Percentiles rank a stretch among this genome's conserved stretches.
These are phyloP conservation scores for Shinisaurus crocodilurus DNA, from an alignment of 2,113 vertebrate genomes.

Conservation along the genomic window DNA sequence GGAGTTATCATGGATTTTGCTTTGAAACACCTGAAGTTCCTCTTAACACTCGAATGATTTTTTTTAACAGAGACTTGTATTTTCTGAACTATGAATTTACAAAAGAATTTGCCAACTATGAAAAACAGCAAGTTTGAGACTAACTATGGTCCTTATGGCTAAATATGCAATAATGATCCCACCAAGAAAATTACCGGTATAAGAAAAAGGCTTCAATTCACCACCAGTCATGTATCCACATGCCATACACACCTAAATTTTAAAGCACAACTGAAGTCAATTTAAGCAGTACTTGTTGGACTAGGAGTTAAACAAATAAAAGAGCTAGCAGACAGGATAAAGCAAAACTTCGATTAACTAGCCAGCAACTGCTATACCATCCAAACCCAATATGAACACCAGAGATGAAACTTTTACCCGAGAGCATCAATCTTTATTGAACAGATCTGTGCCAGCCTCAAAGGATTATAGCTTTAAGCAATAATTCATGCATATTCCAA, in stretches of 20 bases:
- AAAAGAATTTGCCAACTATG: fast-evolving
- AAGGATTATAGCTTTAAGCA: background rate
- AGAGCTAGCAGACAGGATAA: background rate
- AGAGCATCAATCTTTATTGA: background rate
- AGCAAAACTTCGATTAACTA: background rate
- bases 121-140: background rate
- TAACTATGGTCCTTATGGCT: background rate
- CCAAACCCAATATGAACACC: background rate
- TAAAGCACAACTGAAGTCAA: background rate
- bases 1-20: background rate
- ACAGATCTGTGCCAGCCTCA: background rate
- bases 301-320: background rate
- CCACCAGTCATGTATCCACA: background rate
- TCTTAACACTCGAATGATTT: background rate
- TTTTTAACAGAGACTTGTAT: background rate
- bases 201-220: background rate
- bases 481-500: background rate
- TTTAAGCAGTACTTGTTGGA: background rate
- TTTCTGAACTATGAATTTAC: background rate
- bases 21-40: background rate
- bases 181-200: background rate
- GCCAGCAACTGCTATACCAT: background rate
- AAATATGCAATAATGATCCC: background rate
- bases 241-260: background rate
- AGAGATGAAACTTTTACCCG: background rate